phyloP scores from a whole-genome alignment of 2,113 vertebrate species.

The Tauraco erythrolophus region DNA sequence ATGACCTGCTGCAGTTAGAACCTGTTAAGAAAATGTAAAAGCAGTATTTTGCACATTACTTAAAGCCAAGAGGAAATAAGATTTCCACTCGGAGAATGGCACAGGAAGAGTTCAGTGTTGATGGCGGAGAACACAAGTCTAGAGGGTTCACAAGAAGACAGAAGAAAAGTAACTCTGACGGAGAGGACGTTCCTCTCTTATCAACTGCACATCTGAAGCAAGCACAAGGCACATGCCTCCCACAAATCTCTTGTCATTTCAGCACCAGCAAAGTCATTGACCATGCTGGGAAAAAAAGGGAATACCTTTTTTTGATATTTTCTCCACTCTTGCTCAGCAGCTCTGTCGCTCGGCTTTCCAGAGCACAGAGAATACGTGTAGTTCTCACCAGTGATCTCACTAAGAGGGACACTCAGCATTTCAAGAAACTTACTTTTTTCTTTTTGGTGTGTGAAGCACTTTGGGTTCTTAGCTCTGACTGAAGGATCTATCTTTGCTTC shows the following conservation, averaged over 20 bases:
- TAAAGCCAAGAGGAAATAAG: background rate
- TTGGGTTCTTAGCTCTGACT: background rate
- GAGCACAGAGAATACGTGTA: background rate
- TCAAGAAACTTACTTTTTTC: background rate
- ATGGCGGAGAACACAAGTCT: background rate
- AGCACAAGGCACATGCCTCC: background rate
- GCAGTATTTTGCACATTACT: background rate
- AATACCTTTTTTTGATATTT: background rate
- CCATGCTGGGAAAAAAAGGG: background rate
- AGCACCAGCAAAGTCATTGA: background rate
- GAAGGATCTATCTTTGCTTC: background rate
- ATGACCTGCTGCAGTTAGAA: background rate
- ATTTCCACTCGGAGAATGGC: background rate
- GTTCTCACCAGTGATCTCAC: background rate
- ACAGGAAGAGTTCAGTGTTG: background rate
- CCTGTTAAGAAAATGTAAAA: background rate
- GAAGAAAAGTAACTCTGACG: background rate
- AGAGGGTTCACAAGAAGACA: background rate
- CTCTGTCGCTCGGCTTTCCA: background rate
- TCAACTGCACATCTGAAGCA: accelerated
- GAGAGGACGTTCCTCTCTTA: background rate
- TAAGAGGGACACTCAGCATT: background rate
- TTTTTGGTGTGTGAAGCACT: background rate
- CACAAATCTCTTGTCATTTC: background rate
- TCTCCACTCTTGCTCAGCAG: background rate